Conservation (phyloP, 2,113 vertebrate genomes). For the Elaphurus davidianus region DNA sequence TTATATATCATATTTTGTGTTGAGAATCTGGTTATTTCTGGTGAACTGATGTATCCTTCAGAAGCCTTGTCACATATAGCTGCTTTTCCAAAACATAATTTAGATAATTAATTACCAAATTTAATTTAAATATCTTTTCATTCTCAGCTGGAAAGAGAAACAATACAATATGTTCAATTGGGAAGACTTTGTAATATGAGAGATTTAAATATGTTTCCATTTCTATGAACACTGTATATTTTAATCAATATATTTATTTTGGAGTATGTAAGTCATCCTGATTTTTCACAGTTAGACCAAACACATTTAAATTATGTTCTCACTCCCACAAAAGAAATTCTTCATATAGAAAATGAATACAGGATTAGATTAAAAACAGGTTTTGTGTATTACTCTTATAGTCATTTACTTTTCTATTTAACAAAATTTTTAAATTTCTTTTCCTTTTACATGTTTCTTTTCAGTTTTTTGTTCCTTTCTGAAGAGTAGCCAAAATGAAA, state of each 20-base stretch:
- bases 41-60: background rate
- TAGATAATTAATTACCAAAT: background rate
- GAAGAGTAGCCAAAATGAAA: background rate
- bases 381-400: background rate
- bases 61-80: background rate
- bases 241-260: slow-evolving; percentile 31
- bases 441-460: background rate
- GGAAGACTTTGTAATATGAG: background rate
- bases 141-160: slow-evolving; percentile 27
- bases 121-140: slow-evolving; percentile 42
- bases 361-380: background rate
- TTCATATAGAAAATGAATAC: background rate
- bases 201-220: background rate
- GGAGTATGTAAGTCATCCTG: background rate
- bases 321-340: background rate
- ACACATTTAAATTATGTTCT: background rate
- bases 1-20: background rate
- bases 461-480: background rate
- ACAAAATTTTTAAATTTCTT: background rate
- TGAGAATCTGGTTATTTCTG: background rate
- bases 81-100: slow-evolving; percentile 45
- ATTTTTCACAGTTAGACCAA: background rate
- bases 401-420: background rate
- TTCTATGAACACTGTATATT: background rate
- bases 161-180: background rate